Conservation (phyloP, 2,113 vertebrate genomes). For the Mobula birostris region DNA sequence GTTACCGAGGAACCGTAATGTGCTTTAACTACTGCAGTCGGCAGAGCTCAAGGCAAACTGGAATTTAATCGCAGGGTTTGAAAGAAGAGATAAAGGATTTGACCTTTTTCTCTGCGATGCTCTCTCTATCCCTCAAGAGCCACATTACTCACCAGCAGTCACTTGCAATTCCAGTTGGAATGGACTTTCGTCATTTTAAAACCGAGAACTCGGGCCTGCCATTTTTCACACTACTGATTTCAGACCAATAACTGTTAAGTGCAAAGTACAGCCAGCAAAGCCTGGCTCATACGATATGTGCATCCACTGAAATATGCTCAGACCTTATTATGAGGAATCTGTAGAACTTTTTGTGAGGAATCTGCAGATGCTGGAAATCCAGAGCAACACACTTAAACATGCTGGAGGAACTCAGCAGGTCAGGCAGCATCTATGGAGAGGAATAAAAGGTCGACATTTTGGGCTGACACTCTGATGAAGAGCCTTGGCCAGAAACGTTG, state of each 20-base stretch:
- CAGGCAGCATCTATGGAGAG: too few species aligned
- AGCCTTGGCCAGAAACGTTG: too few species aligned
- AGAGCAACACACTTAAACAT: too few species aligned
- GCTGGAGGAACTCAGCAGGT: too few species aligned
- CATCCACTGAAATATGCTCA: background rate
- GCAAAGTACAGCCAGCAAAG: background rate
- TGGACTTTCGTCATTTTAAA: background rate
- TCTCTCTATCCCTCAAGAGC: background rate
- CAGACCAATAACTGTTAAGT: background rate
- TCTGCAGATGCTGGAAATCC: too few species aligned
- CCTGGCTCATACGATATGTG: background rate
- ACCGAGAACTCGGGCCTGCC: background rate
- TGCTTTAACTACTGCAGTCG: background rate
- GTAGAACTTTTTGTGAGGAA: too few species aligned
- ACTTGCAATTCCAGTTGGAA: background rate
- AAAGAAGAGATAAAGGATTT: background rate
- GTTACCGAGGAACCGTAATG: background rate
- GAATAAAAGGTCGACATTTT: too few species aligned
- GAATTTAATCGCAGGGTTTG: slow-evolving; percentile 1
- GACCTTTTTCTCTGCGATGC: background rate
- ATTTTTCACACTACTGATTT: background rate
- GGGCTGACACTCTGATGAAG: too few species aligned
- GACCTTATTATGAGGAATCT: too few species aligned
- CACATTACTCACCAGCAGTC: background rate
- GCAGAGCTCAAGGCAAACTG: background rate